Percentiles rank a stretch among this genome's conserved stretches.
phyloP scores from a whole-genome alignment of 2,113 vertebrate genomes.

The Oryzias celebensis region DNA sequence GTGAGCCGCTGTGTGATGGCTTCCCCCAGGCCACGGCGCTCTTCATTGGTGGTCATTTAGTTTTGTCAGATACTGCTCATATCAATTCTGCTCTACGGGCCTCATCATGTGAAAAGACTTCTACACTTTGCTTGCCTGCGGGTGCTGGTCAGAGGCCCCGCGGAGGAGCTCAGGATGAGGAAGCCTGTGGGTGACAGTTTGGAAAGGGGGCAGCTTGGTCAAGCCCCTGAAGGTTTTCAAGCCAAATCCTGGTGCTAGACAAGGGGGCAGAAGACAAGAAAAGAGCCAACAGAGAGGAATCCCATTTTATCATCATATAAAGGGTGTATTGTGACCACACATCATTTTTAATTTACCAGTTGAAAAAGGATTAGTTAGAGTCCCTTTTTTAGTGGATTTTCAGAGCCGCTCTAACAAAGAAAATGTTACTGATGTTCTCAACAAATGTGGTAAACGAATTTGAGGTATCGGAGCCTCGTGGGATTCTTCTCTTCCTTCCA shows the following conservation, averaged over 20 bases:
- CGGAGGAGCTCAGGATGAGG: conserved; percentile 49
- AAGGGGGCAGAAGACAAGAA: conserved; percentile 43
- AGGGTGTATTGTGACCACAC: conserved; percentile 69
- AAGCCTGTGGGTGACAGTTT: conserved; percentile 58
- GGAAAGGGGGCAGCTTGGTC: conserved; percentile 43
- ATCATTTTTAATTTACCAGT: conserved; percentile 68
- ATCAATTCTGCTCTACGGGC: conserved; percentile 55
- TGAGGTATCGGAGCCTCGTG: too few species aligned
- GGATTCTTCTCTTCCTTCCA: conserved; percentile 15
- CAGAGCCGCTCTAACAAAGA: conserved; percentile 5
- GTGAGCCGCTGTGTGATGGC: conserved; percentile 57
- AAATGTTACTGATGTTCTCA: too few species aligned
- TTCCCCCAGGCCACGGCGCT: conserved; percentile 50
- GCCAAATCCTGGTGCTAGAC: conserved; percentile 35
- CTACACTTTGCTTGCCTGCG: conserved; percentile 52
- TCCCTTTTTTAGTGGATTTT: conserved; percentile 32
- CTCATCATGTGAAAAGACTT: conserved; percentile 63
- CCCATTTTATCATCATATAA: conserved; percentile 55
- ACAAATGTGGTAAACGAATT: too few species aligned
- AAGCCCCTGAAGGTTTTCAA: conserved; percentile 57
- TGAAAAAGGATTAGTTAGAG: conserved; percentile 51
- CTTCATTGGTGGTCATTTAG: conserved; percentile 69
- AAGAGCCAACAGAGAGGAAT: conserved; percentile 47
- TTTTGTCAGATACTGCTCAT: conserved; percentile 66
- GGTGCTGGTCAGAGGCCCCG: conserved; percentile 62